These are phyloP conservation scores for Gambusia holbrooki DNA, from an alignment of 2,113 vertebrate species.

Conservation along the genomic window DNA sequence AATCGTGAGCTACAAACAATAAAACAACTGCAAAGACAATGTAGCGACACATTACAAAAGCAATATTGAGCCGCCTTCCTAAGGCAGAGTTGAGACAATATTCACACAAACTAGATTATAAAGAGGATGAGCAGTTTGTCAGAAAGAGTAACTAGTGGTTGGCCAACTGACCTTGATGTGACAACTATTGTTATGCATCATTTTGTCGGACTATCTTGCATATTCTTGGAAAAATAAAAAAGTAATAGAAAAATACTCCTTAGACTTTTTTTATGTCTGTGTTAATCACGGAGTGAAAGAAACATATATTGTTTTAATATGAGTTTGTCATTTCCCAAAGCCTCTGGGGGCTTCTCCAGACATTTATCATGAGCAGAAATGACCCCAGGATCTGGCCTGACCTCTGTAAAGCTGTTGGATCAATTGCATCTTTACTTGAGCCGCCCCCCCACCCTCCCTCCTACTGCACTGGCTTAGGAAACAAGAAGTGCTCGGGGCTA, in stretches of 20 bases:
- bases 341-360: slow-evolving; percentile 69
- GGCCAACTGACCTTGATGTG: no score
- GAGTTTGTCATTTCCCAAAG: slow-evolving; percentile 43
- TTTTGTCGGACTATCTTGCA: no score
- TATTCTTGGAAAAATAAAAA: not conserved
- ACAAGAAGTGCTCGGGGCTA: slow-evolving; percentile 69
- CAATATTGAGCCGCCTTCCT: no score
- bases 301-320: slow-evolving; percentile 66
- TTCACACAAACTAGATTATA: no score
- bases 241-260: not conserved
- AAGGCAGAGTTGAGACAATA: no score
- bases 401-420: slow-evolving; percentile 73
- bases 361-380: slow-evolving; percentile 84
- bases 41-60: no score
- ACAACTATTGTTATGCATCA: no score
- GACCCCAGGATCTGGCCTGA: slow-evolving; percentile 79
- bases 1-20: no score
- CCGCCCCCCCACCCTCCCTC: slow-evolving; percentile 30
- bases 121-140: no score
- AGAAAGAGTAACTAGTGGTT: no score
- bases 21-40: no score
- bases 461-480: slow-evolving; percentile 56
- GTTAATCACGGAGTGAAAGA: slow-evolving; percentile 38
- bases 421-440: slow-evolving; percentile 70
- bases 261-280: not conserved